Percentiles rank a stretch among this genome's conserved stretches.
Conservation (phyloP, 2,113 vertebrate species). For the Columba livia region DNA sequence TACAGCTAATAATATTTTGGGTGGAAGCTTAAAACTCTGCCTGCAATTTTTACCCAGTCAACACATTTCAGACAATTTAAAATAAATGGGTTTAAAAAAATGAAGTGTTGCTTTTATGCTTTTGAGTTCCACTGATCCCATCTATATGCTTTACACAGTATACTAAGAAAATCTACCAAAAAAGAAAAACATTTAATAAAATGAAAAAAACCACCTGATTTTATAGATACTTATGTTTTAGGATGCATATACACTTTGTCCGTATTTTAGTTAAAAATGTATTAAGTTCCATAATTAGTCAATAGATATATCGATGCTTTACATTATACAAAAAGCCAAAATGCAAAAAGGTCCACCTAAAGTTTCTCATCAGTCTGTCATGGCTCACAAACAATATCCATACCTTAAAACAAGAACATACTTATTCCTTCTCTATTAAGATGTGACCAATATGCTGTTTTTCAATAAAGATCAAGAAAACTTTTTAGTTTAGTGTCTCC, state of each 20-base stretch:
- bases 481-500: not conserved
- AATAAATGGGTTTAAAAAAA: not conserved
- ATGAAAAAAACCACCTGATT: not conserved
- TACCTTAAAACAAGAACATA: not conserved
- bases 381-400: not conserved
- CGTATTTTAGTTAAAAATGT: not conserved
- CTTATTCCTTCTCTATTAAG: not conserved
- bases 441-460: not conserved
- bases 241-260: not conserved
- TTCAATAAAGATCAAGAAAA: not conserved
- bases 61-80: not conserved
- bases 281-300: not conserved
- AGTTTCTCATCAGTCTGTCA: not conserved
- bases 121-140: not conserved
- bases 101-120: not conserved
- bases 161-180: not conserved
- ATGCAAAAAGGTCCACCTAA: not conserved
- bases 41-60: not conserved
- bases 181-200: not conserved
- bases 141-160: not conserved
- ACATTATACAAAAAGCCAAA: not conserved
- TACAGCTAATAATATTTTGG: not conserved
- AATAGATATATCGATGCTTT: not conserved
- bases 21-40: not conserved
- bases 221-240: not conserved